These are phyloP conservation scores for Catocala nupta DNA, from an alignment of 2,888 invertebrate species.

Conservation along the genomic window DNA sequence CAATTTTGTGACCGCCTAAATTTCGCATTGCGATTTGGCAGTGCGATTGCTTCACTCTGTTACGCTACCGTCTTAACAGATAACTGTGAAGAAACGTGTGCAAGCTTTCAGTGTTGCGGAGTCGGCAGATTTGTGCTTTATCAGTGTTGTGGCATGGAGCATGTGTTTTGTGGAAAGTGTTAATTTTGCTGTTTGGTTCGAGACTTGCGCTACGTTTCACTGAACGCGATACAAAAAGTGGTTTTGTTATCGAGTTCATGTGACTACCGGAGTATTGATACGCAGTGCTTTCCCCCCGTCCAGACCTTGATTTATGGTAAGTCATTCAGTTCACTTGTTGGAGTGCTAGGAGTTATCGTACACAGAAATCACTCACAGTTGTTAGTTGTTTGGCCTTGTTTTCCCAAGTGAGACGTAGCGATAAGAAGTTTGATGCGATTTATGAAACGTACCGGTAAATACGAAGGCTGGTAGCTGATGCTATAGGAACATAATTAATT, in stretches of 20 bases:
- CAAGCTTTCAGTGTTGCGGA: slow-evolving; percentile 76
- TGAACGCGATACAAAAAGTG: slow-evolving; percentile 77
- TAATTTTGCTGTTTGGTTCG: slow-evolving; percentile 70
- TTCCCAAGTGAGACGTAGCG: slow-evolving; percentile 21
- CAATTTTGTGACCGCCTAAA: slow-evolving; percentile 72
- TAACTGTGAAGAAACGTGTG: slow-evolving; percentile 82
- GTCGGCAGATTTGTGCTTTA: slow-evolving; percentile 76
- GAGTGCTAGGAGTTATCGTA: slow-evolving; percentile 47
- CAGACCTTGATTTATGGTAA: slow-evolving; percentile 79
- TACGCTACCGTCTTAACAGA: slow-evolving; percentile 77
- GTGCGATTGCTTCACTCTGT: slow-evolving; percentile 79
- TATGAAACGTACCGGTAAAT: slow-evolving; percentile 34
- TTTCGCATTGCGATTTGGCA: slow-evolving; percentile 81
- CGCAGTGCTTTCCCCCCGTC: slow-evolving; percentile 73
- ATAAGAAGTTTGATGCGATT: slow-evolving; percentile 29
- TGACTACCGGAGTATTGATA: slow-evolving; percentile 76
- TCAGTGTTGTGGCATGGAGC: slow-evolving; percentile 79
- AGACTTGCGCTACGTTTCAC: slow-evolving; percentile 75
- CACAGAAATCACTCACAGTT: slow-evolving; percentile 42
- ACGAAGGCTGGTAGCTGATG: slow-evolving; percentile 50
- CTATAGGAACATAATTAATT: slow-evolving; percentile 58
- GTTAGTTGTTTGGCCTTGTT: slow-evolving; percentile 35
- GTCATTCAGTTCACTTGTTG: slow-evolving; percentile 60
- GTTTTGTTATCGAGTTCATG: slow-evolving; percentile 77
- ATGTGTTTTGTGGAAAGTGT: slow-evolving; percentile 81